Evolutionary conservation across 2,888 invertebrate species (phyloP), one percentile per base, ranked within the genome.

Genomic region (Drosophila mimica): DNA sequence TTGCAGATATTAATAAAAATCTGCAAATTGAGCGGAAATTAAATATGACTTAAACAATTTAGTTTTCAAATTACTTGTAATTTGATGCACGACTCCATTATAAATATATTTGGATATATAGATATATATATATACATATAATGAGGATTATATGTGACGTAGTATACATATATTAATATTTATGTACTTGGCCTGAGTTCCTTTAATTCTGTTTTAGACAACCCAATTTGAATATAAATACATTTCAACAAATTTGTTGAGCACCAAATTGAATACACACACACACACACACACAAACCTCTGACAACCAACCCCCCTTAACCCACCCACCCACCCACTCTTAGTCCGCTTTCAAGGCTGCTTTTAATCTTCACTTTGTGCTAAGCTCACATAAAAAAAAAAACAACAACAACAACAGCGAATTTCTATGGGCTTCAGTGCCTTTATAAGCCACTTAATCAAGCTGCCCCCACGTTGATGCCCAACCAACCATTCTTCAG

Each of bases 391-490:
- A 65, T 13, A 58, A 34, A 38, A 25, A 36, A 51, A 54, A 28
- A 40, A 30, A 20, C 11, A 28, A 40, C 20, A 54, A 61, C 43
- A 73, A 48, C 20, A 34, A 54, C 28, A 28, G 40, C 8, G 15
- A 34, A 57, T 31, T 72, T 75, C 67, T 64, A 38, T 71, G 59
- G 76, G 71, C 79, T 20, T 58, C 61, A 58, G 38, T 54, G 57
- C 62, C 74, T 66, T 76, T 76, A 72, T 80, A 79, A 79, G 81
- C 78, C 78, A 80, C 78, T 80, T 79, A 79, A 79, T 79, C 78
- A 79, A 76, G 81, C 57, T 58, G 49, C 53, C 51, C 70, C 34
- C 33, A 52, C 5, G 25, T 34, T 48, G 53, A 31, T 61, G 38
- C 63, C 31, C 40, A 36, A 34, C 31, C 40, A 36, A 34, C 54